Conservation (phyloP, 2,888 invertebrate genomes). For the Pterobdella sp. region DNA sequence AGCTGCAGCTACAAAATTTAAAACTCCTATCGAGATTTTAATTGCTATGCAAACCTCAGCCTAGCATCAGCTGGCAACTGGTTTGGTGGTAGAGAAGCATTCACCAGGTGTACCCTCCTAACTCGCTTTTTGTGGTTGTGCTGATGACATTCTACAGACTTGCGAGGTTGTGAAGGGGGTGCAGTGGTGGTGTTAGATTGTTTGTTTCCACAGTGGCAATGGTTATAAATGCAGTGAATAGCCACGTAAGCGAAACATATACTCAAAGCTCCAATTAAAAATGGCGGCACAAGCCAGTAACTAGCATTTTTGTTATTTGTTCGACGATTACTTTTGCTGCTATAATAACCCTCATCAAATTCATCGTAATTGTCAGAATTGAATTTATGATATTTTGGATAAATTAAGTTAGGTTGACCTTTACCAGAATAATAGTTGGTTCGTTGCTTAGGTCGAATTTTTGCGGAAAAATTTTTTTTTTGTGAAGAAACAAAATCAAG, state of each 20-base stretch:
- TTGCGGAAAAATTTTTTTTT: neutral
- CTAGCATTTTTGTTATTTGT: slow-evolving; percentile 28
- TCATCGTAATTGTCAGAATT: slow-evolving; percentile 11
- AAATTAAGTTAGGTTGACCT: slow-evolving; percentile 22
- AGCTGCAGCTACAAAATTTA: too few species aligned
- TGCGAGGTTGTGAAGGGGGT: neutral
- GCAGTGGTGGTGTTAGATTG: neutral
- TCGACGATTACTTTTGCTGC: neutral
- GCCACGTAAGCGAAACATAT: slow-evolving; percentile 36
- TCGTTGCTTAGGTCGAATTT: neutral
- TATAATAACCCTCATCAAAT: slow-evolving; percentile 11
- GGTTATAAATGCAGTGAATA: slow-evolving; percentile 36
- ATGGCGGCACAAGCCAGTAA: slow-evolving; percentile 37
- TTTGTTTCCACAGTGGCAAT: slow-evolving; percentile 34
- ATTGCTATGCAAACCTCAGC: neutral
- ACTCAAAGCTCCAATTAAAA: slow-evolving; percentile 37
- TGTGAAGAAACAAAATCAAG: neutral
- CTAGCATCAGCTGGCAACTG: neutral
- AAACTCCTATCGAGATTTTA: too few species aligned
- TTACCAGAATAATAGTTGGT: neutral
- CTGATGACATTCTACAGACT: neutral
- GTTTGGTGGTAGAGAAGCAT: slow-evolving; percentile 17
- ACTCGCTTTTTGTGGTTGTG: slow-evolving; percentile 8
- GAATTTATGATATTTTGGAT: slow-evolving; percentile 23
- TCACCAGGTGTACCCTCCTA: slow-evolving; percentile 26